Evolutionary conservation across 2,113 vertebrate species (phyloP).

Genomic region (Helogale parvula): DNA sequence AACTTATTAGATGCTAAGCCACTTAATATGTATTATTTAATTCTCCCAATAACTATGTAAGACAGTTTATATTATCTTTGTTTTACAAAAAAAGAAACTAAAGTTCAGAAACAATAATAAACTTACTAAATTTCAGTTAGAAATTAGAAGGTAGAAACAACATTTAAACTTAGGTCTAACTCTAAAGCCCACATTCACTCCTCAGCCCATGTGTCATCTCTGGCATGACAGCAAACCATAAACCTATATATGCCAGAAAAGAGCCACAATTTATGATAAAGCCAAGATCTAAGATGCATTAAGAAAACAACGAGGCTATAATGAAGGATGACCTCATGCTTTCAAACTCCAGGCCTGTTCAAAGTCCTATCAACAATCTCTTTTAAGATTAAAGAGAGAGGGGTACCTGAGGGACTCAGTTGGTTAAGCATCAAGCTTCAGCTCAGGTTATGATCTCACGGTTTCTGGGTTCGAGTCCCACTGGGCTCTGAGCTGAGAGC

Average conservation of each 20-base stretch:
- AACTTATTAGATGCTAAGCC: neutral
- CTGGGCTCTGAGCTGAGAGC: too few species aligned
- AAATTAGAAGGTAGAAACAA: slow-evolving; percentile 5
- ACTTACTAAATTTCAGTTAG: neutral
- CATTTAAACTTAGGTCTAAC: slow-evolving; percentile 28
- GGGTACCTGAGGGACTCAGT: too few species aligned
- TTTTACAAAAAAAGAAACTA: slow-evolving; percentile 1
- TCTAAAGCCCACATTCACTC: neutral
- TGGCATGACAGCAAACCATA: neutral
- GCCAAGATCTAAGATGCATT: neutral
- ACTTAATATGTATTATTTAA: neutral
- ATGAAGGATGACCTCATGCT: neutral
- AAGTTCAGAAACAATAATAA: neutral
- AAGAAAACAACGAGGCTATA: neutral
- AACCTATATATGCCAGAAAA: neutral
- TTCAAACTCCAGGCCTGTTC: neutral
- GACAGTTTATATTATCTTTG: neutral
- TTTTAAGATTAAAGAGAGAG: neutral
- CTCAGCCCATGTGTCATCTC: neutral
- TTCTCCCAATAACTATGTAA: neutral
- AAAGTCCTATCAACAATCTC: neutral
- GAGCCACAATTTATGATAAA: neutral
- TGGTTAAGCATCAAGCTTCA: too few species aligned
- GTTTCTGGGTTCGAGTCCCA: too few species aligned
- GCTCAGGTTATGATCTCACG: too few species aligned